Percentiles rank a stretch among this genome's conserved stretches.
phyloP scores from a whole-genome alignment of 2,888 invertebrate genomes.

The Oscheius sp. region DNA sequence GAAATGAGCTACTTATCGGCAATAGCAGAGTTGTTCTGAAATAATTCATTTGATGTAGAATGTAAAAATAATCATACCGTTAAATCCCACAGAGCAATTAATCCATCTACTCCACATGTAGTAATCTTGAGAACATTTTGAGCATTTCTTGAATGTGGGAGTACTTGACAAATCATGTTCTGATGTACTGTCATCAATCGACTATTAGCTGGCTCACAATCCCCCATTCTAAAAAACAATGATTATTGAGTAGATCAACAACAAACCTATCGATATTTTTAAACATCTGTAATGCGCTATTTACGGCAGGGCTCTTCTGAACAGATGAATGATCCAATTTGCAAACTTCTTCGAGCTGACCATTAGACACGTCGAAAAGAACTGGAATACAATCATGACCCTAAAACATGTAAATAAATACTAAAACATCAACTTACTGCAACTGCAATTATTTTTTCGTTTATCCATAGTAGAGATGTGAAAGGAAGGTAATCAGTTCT shows the following conservation, averaged over 20 bases:
- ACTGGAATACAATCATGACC: constrained; percentile 96
- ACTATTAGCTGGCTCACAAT: constrained; percentile 81
- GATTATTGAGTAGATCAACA: background rate
- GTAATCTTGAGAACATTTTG: constrained; percentile 85
- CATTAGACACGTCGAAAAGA: constrained; percentile 83
- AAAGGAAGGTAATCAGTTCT: constrained; percentile 86
- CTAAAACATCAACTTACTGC: constrained; percentile 77
- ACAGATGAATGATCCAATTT: constrained; percentile 83
- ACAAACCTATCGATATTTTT: constrained; percentile 52
- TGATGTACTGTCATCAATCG: constrained; percentile 93
- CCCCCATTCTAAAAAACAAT: constrained; percentile 81
- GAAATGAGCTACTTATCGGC: constrained; percentile 26
- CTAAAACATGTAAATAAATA: constrained; percentile 73
- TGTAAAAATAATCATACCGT: constrained; percentile 73
- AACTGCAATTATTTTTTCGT: constrained; percentile 85
- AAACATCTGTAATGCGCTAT: constrained; percentile 87
- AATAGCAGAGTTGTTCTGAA: constrained; percentile 34
- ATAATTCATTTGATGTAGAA: constrained; percentile 22
- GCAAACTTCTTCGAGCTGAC: constrained; percentile 80
- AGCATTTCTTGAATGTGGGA: constrained; percentile 82
- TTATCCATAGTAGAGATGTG: constrained; percentile 90
- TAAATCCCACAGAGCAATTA: constrained; percentile 94
- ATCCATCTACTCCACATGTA: constrained; percentile 93
- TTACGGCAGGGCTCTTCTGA: constrained; percentile 50
- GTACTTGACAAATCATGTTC: constrained; percentile 83